Evolutionary conservation across 1,140 invertebrate genomes (phyloP), one percentile per base, ranked within the genome.

Genomic region (Amyelois transitella): DNA sequence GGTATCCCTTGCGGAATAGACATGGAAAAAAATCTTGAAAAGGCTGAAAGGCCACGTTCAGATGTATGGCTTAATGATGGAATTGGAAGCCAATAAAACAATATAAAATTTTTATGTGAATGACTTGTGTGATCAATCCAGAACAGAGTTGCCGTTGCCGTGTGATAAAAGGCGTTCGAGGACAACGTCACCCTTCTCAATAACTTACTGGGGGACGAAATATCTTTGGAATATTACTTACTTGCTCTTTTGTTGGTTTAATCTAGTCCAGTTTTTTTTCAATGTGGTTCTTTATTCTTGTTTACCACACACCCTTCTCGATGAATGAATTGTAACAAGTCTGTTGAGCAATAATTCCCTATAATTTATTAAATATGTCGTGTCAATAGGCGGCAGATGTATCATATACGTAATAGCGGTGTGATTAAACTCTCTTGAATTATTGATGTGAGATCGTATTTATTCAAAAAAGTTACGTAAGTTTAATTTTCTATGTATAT

Each of bases 251-350:
- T 69, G 62, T 68, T 57, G 52, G 64, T 55, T 60, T 72, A 64
- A 75, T 69, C 60, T 72, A 74, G 74, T 75, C 68, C 70, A 72
- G 68, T 75, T 73, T 74, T 70, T n/a, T 55, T 64, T 58, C 47
- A 54, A 54, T 57, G 65, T 53, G 59, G 18, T 22, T 47, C 57
- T 60, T 75, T 69, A 77, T 83, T 72, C 72, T 55, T 74, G 69
- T 77, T 77, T 72, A 82, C 79, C 81, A 59, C 76, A 77, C 63
- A 71, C 71, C 65, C 61, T 61, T 77, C 62, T 38, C 53, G 43
- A 32, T 55, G 60, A 70, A 71, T 60, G 54, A 55, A 61, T 49
- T 58, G 32, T 56, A 49, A 52, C 55, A 51, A 53, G 60, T 62
- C 49, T 53, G 56, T 51, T 60, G 53, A 52, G 59, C 51, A 66